Conservation (phyloP, 1,140 invertebrate species). For the Zaprionus ghesquierei region DNA sequence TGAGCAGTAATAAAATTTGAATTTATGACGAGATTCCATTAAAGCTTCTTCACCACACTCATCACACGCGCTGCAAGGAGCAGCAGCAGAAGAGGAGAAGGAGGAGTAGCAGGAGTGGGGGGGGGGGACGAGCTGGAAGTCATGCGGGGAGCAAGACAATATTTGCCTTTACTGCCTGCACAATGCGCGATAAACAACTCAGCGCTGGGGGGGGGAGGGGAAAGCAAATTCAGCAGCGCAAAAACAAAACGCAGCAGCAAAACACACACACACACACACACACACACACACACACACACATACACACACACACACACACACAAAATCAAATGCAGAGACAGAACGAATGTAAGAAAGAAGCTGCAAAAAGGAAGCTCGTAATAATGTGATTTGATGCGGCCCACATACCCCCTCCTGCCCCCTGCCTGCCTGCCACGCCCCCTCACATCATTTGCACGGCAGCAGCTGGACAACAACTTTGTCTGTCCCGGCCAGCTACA, state of each 20-base stretch:
- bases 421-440: neutral
- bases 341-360: no score
- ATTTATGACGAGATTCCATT: constrained; percentile 82
- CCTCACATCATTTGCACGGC: constrained; percentile 21
- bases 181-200: constrained; percentile 57
- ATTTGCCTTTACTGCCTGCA: constrained; percentile 60
- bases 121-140: neutral
- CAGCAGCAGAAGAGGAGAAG: neutral
- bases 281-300: no score
- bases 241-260: constrained; percentile 49
- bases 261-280: no score
- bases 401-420: neutral
- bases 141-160: constrained; percentile 46
- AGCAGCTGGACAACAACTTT: constrained; percentile 73
- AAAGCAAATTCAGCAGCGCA: constrained; percentile 55
- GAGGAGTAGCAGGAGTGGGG: neutral
- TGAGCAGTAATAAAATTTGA: constrained; percentile 81
- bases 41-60: constrained; percentile 78
- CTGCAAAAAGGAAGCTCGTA: constrained; percentile 52
- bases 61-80: constrained; percentile 28
- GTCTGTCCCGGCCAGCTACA: constrained; percentile 50
- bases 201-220: constrained; percentile 10
- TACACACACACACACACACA: no score
- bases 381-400: constrained; percentile 74
- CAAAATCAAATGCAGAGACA: constrained; percentile 57